Evolutionary conservation across 2,888 invertebrate genomes (phyloP), one percentile per base, ranked within the genome.

Genomic region (Brenthis ino): DNA sequence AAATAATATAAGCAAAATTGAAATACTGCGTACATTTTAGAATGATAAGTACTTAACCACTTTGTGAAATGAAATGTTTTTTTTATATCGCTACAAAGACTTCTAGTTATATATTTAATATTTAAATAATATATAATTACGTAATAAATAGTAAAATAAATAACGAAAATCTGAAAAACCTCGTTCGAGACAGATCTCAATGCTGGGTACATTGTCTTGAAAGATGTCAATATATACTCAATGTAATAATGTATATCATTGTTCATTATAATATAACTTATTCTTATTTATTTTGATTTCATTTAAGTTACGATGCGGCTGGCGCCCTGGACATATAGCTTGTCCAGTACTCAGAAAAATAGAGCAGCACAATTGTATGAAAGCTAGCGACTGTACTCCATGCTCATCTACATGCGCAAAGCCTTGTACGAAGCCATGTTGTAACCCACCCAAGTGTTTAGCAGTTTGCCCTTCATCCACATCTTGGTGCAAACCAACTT

Each of bases 291-390:
- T 11, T 51, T 13, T 20, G 16, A 6, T 68, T 37, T 55, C 67
- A 79, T 76, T 76, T 51, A 80, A 92, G 92, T 77, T 90, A 63
- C 82, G 89, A 69, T 93, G 92, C 76, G 92, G 92, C 48, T 93
- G 92, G 92, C 89, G 92, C 8, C 92, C 92, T 6, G 92, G 92
- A n/a, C 92, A 92, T 77, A 91, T 93, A 66, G 86, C 88, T 24
- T 91, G 91, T 73, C 81, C 87, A 4, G 92, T 92, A 28, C 85
- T 93, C 6, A 83, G 77, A 73, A 85, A 75, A 73, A 92, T 93
- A 50, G 90, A 91, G 72, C 83, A 83, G 56, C 88, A 91, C 77
- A 87, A 89, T 73, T 86, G 87, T 75, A 77, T 79, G 74, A 86
- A 80, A 74, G 66, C 74, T 37, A 81, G 82, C 2, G 83, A 84